A percentile compares a stretch with the other conserved stretches of the same genome.
These are phyloP conservation scores for Drosophila malerkotliana DNA, from an alignment of 1,140 invertebrate species.

Conservation along the genomic window DNA sequence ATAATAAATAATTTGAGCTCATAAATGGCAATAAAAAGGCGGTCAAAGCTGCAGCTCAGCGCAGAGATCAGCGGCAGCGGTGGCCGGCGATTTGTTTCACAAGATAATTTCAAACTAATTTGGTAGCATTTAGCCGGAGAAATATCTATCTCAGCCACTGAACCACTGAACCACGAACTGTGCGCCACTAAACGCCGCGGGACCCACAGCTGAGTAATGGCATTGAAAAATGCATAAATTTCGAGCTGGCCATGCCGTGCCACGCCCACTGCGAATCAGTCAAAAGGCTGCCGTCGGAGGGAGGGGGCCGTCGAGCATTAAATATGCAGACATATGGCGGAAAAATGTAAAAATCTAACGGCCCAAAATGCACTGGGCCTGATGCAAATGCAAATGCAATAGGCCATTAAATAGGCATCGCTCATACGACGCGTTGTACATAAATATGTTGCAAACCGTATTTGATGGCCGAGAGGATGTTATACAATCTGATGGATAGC, in stretches of 20 bases:
- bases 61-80: slow-evolving; percentile 1
- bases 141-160: slow-evolving; percentile 48
- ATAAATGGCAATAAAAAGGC: slow-evolving; percentile 77
- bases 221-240: slow-evolving; percentile 81
- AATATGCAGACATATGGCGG: slow-evolving; percentile 60
- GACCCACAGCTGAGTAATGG: slow-evolving; percentile 67
- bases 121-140: slow-evolving; percentile 77
- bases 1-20: slow-evolving; percentile 79
- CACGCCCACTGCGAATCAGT: slow-evolving; percentile 72
- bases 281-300: slow-evolving; percentile 30
- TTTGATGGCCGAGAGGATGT: slow-evolving; percentile 43
- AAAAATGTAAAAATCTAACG: slow-evolving; percentile 51
- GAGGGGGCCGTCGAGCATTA: slow-evolving; percentile 33
- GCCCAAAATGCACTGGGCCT: slow-evolving; percentile 25
- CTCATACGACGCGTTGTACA: slow-evolving; percentile 52
- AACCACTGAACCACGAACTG: slow-evolving; percentile 11
- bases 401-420: slow-evolving; percentile 49
- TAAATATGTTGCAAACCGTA: slow-evolving; percentile 42
- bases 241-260: slow-evolving; percentile 11
- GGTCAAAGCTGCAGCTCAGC: slow-evolving; percentile 46
- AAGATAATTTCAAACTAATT: slow-evolving; percentile 77
- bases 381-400: slow-evolving; percentile 46
- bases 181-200: slow-evolving; percentile 29
- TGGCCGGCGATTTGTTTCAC: slow-evolving; percentile 61
- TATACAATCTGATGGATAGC: slow-evolving; percentile 39